Conservation (phyloP, 2,888 invertebrate genomes). For the Andrena bucephala region DNA sequence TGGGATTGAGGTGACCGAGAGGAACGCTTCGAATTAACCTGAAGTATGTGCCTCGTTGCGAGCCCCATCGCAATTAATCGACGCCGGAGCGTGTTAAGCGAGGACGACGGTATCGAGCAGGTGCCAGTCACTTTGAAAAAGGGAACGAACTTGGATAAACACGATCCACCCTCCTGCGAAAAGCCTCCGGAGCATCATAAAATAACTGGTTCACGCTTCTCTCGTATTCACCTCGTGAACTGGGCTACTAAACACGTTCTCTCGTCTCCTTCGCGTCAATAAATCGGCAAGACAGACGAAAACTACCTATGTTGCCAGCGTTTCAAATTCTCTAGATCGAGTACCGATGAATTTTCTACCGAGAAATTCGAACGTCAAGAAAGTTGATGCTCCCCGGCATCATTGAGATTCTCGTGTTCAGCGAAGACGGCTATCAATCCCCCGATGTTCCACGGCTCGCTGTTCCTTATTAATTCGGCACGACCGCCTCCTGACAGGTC, state of each 20-base stretch:
- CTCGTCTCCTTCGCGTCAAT: background rate
- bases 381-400: slow-evolving; percentile 4
- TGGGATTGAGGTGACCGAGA: slow-evolving; percentile 13
- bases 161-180: slow-evolving; percentile 35
- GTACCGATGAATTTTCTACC: background rate
- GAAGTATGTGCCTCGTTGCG: slow-evolving; percentile 21
- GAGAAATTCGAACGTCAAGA: background rate
- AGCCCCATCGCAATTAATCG: slow-evolving; percentile 9
- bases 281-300: slow-evolving; percentile 5
- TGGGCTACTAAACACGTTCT: slow-evolving; percentile 49
- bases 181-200: slow-evolving; percentile 63
- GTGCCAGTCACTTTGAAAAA: slow-evolving; percentile 46
- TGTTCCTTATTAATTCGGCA: slow-evolving; percentile 66
- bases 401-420: slow-evolving; percentile 31
- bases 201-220: slow-evolving; percentile 59
- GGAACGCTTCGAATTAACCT: slow-evolving; percentile 15
- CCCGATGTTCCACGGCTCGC: slow-evolving; percentile 32
- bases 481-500: slow-evolving; percentile 52
- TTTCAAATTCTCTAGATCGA: background rate
- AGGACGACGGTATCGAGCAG: slow-evolving; percentile 23
- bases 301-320: background rate
- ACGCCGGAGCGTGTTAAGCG: background rate
- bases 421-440: slow-evolving; percentile 39
- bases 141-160: slow-evolving; percentile 56
- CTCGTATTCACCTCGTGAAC: slow-evolving; percentile 49